Conservation (phyloP, 2,797 vertebrate genomes). For the Cynodonichthys magdalenae region DNA sequence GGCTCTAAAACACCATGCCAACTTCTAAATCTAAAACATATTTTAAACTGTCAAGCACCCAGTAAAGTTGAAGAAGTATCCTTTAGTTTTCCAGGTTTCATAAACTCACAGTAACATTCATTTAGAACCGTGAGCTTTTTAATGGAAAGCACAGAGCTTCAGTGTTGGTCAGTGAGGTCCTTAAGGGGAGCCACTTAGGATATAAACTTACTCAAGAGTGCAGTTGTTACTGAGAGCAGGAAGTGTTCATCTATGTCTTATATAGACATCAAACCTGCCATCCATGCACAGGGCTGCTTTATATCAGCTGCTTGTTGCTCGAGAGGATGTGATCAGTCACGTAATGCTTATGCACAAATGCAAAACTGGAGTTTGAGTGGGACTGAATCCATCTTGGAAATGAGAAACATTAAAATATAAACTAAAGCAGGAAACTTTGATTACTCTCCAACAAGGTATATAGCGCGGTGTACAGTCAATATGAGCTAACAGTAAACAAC, state of each 20-base stretch:
- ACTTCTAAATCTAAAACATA: slow-evolving; percentile 38
- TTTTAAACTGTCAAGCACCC: slow-evolving; percentile 29
- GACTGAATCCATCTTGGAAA: background rate
- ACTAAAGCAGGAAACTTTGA: slow-evolving; percentile 23
- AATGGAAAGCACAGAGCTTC: slow-evolving; percentile 34
- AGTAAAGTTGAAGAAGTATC: slow-evolving; percentile 32
- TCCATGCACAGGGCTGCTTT: slow-evolving; percentile 19
- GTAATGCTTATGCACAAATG: slow-evolving; percentile 13
- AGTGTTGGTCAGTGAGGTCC: slow-evolving; percentile 33
- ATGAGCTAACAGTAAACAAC: slow-evolving; percentile 70
- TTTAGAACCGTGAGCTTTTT: slow-evolving; percentile 41
- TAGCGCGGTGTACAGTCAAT: slow-evolving; percentile 48
- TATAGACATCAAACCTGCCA: slow-evolving; percentile 13
- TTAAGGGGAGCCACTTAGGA: slow-evolving; percentile 19
- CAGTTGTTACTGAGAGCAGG: slow-evolving; percentile 25
- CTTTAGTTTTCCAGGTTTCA: slow-evolving; percentile 23
- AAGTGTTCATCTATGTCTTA: slow-evolving; percentile 13
- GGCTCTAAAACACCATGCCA: slow-evolving; percentile 24
- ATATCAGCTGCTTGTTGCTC: slow-evolving; percentile 11
- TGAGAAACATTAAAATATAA: slow-evolving; percentile 7
- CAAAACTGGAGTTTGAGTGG: background rate
- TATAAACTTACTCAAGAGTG: slow-evolving; percentile 33
- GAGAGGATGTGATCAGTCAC: slow-evolving; percentile 19
- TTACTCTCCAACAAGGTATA: slow-evolving; percentile 30
- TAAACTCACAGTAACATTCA: slow-evolving; percentile 43